These are phyloP conservation scores for Drosophila bipectinata DNA, from an alignment of 1,140 invertebrate species.

Conservation along the genomic window DNA sequence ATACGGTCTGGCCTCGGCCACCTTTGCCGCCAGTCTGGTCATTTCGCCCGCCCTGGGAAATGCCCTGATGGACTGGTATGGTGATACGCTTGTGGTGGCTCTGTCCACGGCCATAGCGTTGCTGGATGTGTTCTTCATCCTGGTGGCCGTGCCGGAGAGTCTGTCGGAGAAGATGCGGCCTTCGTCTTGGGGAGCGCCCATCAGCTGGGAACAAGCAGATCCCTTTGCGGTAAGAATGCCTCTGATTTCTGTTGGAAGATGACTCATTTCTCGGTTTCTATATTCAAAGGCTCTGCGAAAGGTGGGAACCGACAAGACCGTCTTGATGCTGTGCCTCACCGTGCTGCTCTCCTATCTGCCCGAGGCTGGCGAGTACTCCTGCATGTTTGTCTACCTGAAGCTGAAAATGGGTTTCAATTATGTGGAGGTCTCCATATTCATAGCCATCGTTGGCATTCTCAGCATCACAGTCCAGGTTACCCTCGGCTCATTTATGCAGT, in stretches of 20 bases:
- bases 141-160: slow-evolving; percentile 98
- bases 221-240: slow-evolving; percentile 92
- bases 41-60: slow-evolving; percentile 98
- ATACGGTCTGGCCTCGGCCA: slow-evolving; percentile 98
- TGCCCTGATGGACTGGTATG: slow-evolving; percentile 95
- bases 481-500: slow-evolving; percentile 93
- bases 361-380: slow-evolving; percentile 99
- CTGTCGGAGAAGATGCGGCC: slow-evolving; percentile 96
- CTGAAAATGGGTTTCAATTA: slow-evolving; percentile 98
- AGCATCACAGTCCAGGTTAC: slow-evolving; percentile 98
- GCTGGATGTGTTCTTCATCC: slow-evolving; percentile 98
- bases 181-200: slow-evolving; percentile 91
- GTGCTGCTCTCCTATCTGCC: slow-evolving; percentile 99
- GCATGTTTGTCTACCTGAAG: slow-evolving; percentile 99
- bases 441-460: slow-evolving; percentile 97
- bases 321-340: slow-evolving; percentile 97
- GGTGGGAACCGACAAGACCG: slow-evolving; percentile 97
- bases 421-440: slow-evolving; percentile 98
- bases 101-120: slow-evolving; percentile 97
- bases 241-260: neutral
- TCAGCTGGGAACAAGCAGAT: slow-evolving; percentile 98
- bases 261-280: neutral
- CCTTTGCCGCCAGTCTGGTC: slow-evolving; percentile 98
- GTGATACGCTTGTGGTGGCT: slow-evolving; percentile 97
- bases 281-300: slow-evolving; percentile 90